Conservation (phyloP, 2,888 invertebrate genomes). For the Lasioglossum figueresi region DNA sequence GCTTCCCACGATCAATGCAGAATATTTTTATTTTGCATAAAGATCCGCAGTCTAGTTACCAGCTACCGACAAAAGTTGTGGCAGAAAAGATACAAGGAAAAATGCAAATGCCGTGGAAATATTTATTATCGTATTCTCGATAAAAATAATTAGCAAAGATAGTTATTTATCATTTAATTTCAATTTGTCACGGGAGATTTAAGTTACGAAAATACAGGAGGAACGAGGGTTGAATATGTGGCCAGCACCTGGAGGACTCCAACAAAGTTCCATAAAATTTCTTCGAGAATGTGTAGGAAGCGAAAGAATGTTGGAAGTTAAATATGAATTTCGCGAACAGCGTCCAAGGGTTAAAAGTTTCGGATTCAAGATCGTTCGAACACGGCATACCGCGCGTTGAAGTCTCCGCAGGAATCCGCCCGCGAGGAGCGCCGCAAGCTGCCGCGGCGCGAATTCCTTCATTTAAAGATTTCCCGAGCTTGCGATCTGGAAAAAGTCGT, state of each 20-base stretch:
- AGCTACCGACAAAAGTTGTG: no score
- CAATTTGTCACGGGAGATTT: background rate
- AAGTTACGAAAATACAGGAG: no score
- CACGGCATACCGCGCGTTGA: slow-evolving; percentile 13
- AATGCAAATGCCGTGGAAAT: no score
- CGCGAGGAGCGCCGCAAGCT: background rate
- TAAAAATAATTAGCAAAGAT: background rate
- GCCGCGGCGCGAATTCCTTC: slow-evolving; percentile 32
- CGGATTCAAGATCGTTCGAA: background rate
- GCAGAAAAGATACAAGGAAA: no score
- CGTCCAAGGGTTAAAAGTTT: background rate
- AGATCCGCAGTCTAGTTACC: no score
- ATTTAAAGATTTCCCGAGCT: slow-evolving; percentile 32
- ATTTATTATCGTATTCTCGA: background rate
- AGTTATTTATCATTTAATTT: background rate
- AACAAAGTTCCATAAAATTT: background rate
- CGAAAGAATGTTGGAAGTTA: background rate
- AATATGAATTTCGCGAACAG: background rate
- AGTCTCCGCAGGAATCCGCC: slow-evolving; percentile 3
- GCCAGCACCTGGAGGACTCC: background rate
- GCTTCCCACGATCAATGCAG: no score
- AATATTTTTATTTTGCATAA: no score
- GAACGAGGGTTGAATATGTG: background rate
- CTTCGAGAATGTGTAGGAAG: background rate
- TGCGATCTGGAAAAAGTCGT: slow-evolving; percentile 25